These are phyloP conservation scores for Stegastes partitus DNA, from an alignment of 2,113 vertebrate genomes.

Conservation along the genomic window DNA sequence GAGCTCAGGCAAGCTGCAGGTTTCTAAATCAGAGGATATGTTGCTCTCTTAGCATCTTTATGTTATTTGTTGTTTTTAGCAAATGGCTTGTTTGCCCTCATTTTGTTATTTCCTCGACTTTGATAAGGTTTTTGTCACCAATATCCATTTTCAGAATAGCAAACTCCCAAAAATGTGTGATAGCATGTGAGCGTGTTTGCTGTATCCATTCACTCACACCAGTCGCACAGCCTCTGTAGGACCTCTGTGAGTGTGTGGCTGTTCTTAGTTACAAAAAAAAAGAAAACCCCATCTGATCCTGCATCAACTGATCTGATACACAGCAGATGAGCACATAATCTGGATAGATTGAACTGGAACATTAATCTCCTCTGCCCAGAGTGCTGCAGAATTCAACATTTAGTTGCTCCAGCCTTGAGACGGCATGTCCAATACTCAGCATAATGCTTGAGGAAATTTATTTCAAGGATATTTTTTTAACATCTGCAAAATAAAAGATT, in stretches of 20 bases:
- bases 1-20: not conserved
- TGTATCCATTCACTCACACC: not conserved
- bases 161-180: not conserved
- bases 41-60: conserved; percentile 13
- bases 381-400: conserved; percentile 15
- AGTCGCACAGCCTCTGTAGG: not conserved
- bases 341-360: conserved; percentile 50
- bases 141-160: conserved; percentile 23
- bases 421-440: not conserved
- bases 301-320: conserved; percentile 50
- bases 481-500: not conserved
- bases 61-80: not conserved
- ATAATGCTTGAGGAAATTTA: not conserved
- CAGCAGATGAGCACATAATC: conserved; percentile 67
- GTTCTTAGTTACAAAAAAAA: conserved; percentile 38
- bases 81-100: conserved; percentile 42
- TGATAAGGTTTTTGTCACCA: conserved; percentile 26
- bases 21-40: conserved; percentile 11
- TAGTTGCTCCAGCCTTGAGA: not conserved
- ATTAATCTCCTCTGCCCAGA: conserved; percentile 58
- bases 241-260: not conserved
- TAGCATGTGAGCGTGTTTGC: not conserved
- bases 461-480: conserved; percentile 1
- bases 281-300: conserved; percentile 47
- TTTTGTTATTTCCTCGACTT: conserved; percentile 4